Conservation (phyloP, 2,797 vertebrate species). For the Sphaeramia orbicularis region DNA sequence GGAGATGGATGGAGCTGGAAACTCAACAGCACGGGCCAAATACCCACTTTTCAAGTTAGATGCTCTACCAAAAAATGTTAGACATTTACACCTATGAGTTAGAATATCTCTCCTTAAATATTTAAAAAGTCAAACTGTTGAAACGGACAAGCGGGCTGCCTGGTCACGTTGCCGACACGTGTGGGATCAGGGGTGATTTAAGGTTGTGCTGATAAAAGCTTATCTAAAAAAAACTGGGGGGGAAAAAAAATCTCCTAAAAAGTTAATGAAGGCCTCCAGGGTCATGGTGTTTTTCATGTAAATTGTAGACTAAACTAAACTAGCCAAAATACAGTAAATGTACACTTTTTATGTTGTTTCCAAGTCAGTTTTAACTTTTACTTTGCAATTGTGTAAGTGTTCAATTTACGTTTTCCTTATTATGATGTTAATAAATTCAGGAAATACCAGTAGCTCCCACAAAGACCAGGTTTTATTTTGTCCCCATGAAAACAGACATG, state of each 20-base stretch:
- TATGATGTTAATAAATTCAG: neutral
- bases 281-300: neutral
- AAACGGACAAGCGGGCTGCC: slow-evolving; percentile 50
- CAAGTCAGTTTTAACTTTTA: neutral
- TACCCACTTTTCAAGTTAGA: slow-evolving; percentile 50
- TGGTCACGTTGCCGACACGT: slow-evolving; percentile 39
- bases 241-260: no score
- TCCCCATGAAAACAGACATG: slow-evolving; percentile 3
- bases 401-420: neutral
- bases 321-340: neutral
- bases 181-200: slow-evolving; percentile 22
- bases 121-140: slow-evolving; percentile 73
- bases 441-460: neutral
- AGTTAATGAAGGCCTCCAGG: slow-evolving; percentile 1
- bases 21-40: slow-evolving; percentile 61
- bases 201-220: slow-evolving; percentile 14
- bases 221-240: neutral
- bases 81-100: slow-evolving; percentile 62
- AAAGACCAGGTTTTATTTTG: slow-evolving; percentile 16
- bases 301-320: no score
- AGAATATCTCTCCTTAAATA: slow-evolving; percentile 68
- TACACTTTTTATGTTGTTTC: neutral
- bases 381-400: neutral
- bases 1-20: slow-evolving; percentile 47
- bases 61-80: slow-evolving; percentile 42